A percentile compares a stretch with the other conserved stretches of the same genome.
These are phyloP conservation scores for Peromyscus eremicus DNA, from an alignment of 2,797 vertebrate genomes.

Conservation along the genomic window DNA sequence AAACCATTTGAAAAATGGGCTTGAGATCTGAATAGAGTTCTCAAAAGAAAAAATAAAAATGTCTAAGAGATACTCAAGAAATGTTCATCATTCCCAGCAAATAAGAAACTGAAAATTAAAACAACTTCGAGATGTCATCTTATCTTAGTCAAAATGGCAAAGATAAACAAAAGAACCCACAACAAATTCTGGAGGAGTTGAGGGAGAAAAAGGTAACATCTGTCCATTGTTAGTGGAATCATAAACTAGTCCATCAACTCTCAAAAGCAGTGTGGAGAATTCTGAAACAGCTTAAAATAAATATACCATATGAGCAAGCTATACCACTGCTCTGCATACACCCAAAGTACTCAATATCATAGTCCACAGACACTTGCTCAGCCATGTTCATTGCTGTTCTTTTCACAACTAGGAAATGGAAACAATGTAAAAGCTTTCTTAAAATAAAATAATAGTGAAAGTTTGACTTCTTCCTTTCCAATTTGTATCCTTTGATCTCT, in stretches of 20 bases:
- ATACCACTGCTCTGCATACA: neutral
- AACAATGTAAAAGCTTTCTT: neutral
- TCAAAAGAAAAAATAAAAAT: neutral
- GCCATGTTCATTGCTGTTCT: neutral
- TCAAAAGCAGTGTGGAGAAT: neutral
- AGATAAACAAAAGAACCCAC: neutral
- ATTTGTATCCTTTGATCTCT: too few species aligned
- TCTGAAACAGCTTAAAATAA: neutral
- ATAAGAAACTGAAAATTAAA: neutral
- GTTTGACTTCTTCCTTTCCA: too few species aligned
- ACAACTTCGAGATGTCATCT: neutral
- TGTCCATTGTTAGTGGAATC: neutral
- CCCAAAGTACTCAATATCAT: accelerated
- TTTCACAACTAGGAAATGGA: neutral
- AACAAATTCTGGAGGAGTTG: neutral
- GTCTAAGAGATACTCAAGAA: neutral
- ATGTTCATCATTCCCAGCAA: neutral
- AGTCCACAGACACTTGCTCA: neutral
- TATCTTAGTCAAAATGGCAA: neutral
- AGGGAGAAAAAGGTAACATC: neutral
- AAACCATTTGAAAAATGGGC: neutral
- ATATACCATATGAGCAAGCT: neutral
- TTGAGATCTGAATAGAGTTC: neutral
- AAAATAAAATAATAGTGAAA: neutral
- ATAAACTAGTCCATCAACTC: neutral